phyloP scores from a whole-genome alignment of 2,888 invertebrate species.

The Parnassius mnemosyne region DNA sequence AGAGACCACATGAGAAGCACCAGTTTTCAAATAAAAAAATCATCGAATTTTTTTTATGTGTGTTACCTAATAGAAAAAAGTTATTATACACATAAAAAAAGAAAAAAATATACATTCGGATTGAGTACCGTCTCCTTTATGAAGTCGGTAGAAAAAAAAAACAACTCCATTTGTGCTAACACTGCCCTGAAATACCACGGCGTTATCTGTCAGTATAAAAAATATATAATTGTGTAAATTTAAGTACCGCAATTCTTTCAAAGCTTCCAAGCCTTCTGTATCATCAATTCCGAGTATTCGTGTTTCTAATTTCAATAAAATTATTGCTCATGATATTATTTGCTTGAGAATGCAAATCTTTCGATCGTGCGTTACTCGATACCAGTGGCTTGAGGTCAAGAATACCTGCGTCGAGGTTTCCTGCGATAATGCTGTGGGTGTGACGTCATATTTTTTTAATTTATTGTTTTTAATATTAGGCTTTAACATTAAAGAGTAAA shows the following conservation, averaged over 20 bases:
- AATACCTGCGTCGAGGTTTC: slow-evolving; percentile 13
- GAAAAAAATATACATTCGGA: no score
- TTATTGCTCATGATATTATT: slow-evolving; percentile 13
- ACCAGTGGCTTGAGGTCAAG: slow-evolving; percentile 13
- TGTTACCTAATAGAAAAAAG: no score
- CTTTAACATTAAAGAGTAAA: no score
- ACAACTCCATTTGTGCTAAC: no score
- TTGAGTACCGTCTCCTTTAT: no score
- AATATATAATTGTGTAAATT: neutral
- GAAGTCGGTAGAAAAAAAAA: no score
- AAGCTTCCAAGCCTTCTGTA: neutral
- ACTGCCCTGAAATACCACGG: no score
- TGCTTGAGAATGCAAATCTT: slow-evolving; percentile 11
- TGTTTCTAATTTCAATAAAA: slow-evolving; percentile 14
- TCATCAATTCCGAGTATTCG: slow-evolving; percentile 14
- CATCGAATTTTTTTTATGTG: no score
- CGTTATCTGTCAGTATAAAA: no score
- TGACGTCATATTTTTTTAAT: slow-evolving; percentile 7
- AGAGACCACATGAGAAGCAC: no score
- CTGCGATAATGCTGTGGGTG: slow-evolving; percentile 5
- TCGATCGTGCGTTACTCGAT: slow-evolving; percentile 17
- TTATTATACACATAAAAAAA: no score
- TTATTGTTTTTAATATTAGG: neutral
- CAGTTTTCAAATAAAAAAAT: no score
- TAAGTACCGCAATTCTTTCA: neutral